These are phyloP conservation scores for Heliconius hewitsoni DNA, from an alignment of 1,140 invertebrate genomes.

Conservation along the genomic window DNA sequence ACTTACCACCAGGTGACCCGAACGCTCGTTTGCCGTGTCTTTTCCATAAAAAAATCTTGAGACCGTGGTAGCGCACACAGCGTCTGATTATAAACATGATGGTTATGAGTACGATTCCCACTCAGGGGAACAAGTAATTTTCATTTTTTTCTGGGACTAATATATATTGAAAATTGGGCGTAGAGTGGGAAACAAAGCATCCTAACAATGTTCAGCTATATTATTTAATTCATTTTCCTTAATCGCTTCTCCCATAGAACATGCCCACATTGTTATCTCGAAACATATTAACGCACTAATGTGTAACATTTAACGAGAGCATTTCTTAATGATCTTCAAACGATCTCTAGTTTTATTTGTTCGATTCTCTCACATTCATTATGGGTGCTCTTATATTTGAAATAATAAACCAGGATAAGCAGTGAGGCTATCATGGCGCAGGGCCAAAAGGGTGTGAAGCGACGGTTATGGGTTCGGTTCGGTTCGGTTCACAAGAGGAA, in stretches of 20 bases:
- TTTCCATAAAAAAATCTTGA: too few relatives aligned
- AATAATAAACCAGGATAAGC: background rate
- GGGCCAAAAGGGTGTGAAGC: too few relatives aligned
- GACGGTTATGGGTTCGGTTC: too few relatives aligned
- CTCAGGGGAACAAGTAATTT: background rate
- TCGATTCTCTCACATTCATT: slow-evolving; percentile 14
- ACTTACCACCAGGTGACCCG: too few relatives aligned
- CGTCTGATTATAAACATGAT: too few relatives aligned
- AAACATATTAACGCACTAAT: slow-evolving; percentile 60
- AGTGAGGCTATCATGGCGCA: too few relatives aligned
- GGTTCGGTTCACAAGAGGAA: too few relatives aligned
- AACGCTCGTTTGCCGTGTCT: too few relatives aligned
- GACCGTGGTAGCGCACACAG: too few relatives aligned
- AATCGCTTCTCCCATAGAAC: slow-evolving; percentile 26
- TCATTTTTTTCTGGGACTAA: background rate
- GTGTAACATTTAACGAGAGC: slow-evolving; percentile 57
- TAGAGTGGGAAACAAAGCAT: background rate
- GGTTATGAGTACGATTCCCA: too few relatives aligned
- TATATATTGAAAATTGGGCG: background rate
- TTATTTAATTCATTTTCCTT: slow-evolving; percentile 16
- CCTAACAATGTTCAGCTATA: background rate
- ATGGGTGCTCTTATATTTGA: background rate
- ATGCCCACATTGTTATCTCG: slow-evolving; percentile 23
- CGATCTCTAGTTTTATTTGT: slow-evolving; percentile 33
- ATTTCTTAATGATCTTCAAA: slow-evolving; percentile 55